phyloP scores from a whole-genome alignment of 1,140 invertebrate genomes.

The Glossosoma conforme region DNA sequence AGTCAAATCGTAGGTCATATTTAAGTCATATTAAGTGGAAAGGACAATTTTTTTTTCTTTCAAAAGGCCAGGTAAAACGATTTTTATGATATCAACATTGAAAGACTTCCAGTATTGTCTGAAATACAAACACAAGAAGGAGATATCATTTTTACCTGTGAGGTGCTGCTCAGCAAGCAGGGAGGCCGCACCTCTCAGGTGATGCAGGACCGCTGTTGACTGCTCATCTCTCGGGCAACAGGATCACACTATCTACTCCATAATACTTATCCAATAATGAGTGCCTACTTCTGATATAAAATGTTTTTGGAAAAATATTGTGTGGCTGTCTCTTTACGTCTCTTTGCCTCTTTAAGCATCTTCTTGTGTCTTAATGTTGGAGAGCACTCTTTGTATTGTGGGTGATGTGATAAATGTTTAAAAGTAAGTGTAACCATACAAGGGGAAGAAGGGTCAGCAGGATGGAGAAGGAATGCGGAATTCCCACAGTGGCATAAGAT shows the following conservation, averaged over 20 bases:
- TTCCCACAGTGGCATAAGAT: conserved; percentile 22
- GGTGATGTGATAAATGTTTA: conserved; percentile 3
- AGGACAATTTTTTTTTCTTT: too few relatives aligned
- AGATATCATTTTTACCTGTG: too few relatives aligned
- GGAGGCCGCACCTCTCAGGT: too few relatives aligned
- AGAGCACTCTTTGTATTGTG: neutral
- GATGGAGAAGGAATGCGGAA: conserved; percentile 20
- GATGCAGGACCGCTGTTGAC: too few relatives aligned
- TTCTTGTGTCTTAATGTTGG: neutral
- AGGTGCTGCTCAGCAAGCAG: too few relatives aligned
- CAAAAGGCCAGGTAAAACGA: too few relatives aligned
- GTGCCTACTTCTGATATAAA: conserved; percentile 13
- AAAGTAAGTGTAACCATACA: neutral
- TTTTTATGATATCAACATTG: too few relatives aligned
- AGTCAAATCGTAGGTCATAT: too few relatives aligned
- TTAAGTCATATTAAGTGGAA: too few relatives aligned
- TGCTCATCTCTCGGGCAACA: too few relatives aligned
- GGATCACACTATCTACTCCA: conserved; percentile 28
- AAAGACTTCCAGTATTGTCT: too few relatives aligned
- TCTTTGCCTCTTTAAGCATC: neutral
- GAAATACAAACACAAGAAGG: too few relatives aligned
- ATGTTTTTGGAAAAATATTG: conserved; percentile 32
- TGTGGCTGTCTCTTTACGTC: conserved; percentile 1
- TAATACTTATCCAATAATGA: conserved; percentile 10
- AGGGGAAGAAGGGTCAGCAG: conserved; percentile 1